Evolutionary conservation across 2,888 invertebrate species (phyloP), one percentile per base, ranked within the genome.

Genomic region (Acanthopleura granulata): DNA sequence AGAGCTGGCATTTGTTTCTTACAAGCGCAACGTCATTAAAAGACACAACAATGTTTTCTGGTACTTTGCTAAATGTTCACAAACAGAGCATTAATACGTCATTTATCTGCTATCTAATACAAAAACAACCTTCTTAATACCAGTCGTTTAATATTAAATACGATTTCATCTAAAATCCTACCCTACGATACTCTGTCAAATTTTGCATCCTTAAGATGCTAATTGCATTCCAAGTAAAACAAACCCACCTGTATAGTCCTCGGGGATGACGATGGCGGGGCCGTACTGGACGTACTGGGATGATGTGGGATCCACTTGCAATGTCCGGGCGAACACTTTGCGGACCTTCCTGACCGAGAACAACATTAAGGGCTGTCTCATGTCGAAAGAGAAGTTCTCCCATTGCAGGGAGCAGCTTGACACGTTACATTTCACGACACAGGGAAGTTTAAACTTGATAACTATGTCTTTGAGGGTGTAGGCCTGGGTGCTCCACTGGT

Each of bases 401-500:
- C 81, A 81, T 15, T 80, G 72, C 16, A 83, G 79, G 15, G 76
- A 73, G 70, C 81, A 82, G 1, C 79, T 75, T n/a, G 79, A 79
- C 27, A 78, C 77, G 18, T 77, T 77, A 74, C 84, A 83, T 75
- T 76, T 78, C 1, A 83, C 84, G 0, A 83, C 83, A 74, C 83
- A 78, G 0, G 84, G 84, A 62, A 84, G 76, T 66, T 80, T 81
- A 70, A 84, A 83, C 16, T 78, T 79, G 18, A 70, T 30, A 12
- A 80, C 69, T 22, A 84, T 80, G 16, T 83, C 82, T 15, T 51
- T 29, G 70, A 84, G 72, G 4, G 83, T 83, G 75, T 83, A 84
- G 4, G 81, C 76, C 77, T 84, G 84, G n/a, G 77, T 77, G 73
- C 84, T 84, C 84, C 84, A 84, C 49, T 78, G 78, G 70, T 80